Base-by-base conservation (phyloP, 2,888 invertebrate species). In the Phaedon cochleariae region DNA sequence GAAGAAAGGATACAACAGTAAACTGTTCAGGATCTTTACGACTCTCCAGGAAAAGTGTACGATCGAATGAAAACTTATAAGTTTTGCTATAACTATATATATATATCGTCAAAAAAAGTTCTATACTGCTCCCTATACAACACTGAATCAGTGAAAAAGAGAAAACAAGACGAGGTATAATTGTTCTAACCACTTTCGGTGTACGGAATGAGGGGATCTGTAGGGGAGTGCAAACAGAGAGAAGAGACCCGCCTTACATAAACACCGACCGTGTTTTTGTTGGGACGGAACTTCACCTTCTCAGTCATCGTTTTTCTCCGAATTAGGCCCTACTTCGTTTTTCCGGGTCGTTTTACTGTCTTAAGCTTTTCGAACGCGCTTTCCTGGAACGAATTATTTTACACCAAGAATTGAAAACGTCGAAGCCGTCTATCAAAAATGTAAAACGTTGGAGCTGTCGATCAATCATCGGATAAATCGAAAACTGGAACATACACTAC, bases 231-330 rank as follows among this genome's bases (percentile, higher is more conserved):
- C 68, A 69, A 73, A 70, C 69, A 73, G 67, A 68, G 65, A 69
- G 67, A 70, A 70, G 64, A 68, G 67, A 70, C 65, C 73, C 74
- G 73, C 74, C 77, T 77, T 76, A 76, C 75, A 76, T 77, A 77
- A 77, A 77, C 77, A 77, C 73, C 67, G 73, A 74, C 73, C 74
- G 74, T 73, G 75, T 77, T 75, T 75, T 74, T 74, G 71, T 73
- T 41, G 41, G 15, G 72, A 73, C 62, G 73, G 62, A 70, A 74
- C 73, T 73, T 74, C 71, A 75, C 73, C 71, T 64, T 64, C 64
- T 62, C 66, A 72, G 69, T 70, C 69, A 72, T 73, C 71, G 72
- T 73, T 73, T 73, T 74, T 73, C 72, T 73, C 66, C 59, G 72
- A 72, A 73, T 73, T 72, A 71, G 70, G 65, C 20, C 62, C 55